Evolutionary conservation across 1,140 invertebrate genomes (phyloP).

Genomic region (Galleria mellonella): DNA sequence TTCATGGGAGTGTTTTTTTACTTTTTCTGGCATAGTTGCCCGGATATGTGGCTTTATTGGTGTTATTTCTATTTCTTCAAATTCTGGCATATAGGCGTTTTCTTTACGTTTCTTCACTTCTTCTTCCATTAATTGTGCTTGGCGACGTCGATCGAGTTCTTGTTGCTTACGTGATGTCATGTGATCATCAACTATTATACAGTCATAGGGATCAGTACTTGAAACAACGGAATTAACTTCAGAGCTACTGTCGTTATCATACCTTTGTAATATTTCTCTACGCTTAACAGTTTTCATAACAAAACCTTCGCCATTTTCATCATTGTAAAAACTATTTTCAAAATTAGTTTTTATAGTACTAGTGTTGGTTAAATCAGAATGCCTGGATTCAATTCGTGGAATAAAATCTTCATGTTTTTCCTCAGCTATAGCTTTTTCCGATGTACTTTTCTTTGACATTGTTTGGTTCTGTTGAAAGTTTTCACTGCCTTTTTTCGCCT

Average conservation of each 20-base stretch:
- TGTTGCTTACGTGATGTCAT: slow-evolving; percentile 77
- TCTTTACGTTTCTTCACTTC: slow-evolving; percentile 67
- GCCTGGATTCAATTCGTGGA: slow-evolving; percentile 64
- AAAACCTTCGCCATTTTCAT: slow-evolving; percentile 76
- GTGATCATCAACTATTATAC: slow-evolving; percentile 84
- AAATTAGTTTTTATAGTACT: slow-evolving; percentile 72
- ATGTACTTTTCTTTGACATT: slow-evolving; percentile 63
- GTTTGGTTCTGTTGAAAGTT: slow-evolving; percentile 42
- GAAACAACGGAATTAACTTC: slow-evolving; percentile 78
- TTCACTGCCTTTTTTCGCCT: slow-evolving; percentile 48
- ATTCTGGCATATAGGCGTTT: slow-evolving; percentile 66
- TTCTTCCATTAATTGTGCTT: slow-evolving; percentile 46
- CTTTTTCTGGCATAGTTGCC: slow-evolving; percentile 58
- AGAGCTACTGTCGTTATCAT: slow-evolving; percentile 77
- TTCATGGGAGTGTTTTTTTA: slow-evolving; percentile 54
- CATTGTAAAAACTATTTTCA: slow-evolving; percentile 77
- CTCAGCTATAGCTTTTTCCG: slow-evolving; percentile 65
- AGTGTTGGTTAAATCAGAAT: slow-evolving; percentile 70
- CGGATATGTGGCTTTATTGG: slow-evolving; percentile 69
- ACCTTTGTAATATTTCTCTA: slow-evolving; percentile 81
- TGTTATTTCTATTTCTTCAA: slow-evolving; percentile 68
- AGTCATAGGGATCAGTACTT: slow-evolving; percentile 82
- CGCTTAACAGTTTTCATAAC: slow-evolving; percentile 81
- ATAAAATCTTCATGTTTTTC: slow-evolving; percentile 65
- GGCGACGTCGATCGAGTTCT: slow-evolving; percentile 70